phyloP scores from a whole-genome alignment of 2,888 invertebrate genomes.

The Parapristionchus giblindavisi region DNA sequence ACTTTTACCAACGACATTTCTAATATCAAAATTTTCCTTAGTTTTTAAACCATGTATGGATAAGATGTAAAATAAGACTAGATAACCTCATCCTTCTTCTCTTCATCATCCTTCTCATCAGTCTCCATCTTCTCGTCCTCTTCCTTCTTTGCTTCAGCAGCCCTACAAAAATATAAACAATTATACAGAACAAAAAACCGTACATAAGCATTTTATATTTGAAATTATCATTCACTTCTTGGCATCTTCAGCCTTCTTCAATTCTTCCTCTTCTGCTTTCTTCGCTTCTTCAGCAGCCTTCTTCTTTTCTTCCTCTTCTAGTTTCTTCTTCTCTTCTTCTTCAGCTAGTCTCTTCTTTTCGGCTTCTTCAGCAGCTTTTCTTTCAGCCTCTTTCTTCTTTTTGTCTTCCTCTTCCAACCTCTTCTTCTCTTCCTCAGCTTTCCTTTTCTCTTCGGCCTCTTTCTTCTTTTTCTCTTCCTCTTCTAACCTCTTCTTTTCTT shows the following conservation, averaged over 20 bases:
- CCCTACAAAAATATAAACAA: neutral
- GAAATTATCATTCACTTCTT: conserved; percentile 1
- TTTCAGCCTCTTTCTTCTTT: conserved; percentile 18
- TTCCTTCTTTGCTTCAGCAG: conserved; percentile 3
- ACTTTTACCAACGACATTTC: no score
- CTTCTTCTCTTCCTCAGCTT: neutral
- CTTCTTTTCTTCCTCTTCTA: conserved; percentile 1
- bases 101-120: conserved; percentile 39
- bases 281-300: conserved; percentile 35
- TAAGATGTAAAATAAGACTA: conserved; percentile 10
- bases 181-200: no score
- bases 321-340: conserved; percentile 19
- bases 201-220: no score
- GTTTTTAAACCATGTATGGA: no score
- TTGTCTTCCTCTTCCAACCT: conserved; percentile 24
- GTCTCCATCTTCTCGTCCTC: conserved; percentile 32
- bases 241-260: neutral
- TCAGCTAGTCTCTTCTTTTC: conserved; percentile 31
- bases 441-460: neutral
- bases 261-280: conserved; percentile 21
- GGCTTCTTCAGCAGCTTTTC: conserved; percentile 28
- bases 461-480: neutral
- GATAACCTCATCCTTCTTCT: conserved; percentile 31
- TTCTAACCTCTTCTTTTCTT: neutral
- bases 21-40: no score